A percentile compares a stretch with the other conserved stretches of the same genome.
phyloP scores from a whole-genome alignment of 2,113 vertebrate genomes.

The Galbula dea region DNA sequence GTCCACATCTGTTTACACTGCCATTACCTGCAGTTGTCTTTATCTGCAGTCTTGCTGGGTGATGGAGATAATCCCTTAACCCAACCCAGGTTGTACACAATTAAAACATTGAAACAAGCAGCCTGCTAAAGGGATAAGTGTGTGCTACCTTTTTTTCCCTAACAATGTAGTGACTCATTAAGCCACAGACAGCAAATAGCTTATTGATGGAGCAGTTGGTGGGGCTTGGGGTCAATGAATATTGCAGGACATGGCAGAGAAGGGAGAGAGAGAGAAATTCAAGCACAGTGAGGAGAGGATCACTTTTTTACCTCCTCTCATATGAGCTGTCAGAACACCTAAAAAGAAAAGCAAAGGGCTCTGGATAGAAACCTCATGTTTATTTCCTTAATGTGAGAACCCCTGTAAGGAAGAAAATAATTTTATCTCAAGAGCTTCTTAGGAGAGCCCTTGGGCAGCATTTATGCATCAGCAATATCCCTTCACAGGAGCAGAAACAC shows the following conservation, averaged over 20 bases:
- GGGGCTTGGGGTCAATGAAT: not conserved
- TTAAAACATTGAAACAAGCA: not conserved
- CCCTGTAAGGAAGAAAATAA: not conserved
- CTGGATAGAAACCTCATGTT: not conserved
- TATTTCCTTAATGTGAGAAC: not conserved
- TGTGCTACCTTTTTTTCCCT: not conserved
- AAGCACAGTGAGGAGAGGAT: not conserved
- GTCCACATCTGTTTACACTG: too few relatives aligned
- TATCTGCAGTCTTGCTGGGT: too few relatives aligned
- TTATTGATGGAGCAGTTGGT: not conserved
- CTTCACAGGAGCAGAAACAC: not conserved
- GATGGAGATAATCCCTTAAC: too few relatives aligned
- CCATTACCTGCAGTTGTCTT: too few relatives aligned
- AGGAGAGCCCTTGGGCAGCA: not conserved
- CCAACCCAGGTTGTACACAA: not conserved
- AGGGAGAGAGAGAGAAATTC: not conserved
- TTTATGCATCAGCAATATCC: not conserved
- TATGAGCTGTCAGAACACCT: not conserved
- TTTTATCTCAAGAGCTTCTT: not conserved
- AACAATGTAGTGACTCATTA: not conserved
- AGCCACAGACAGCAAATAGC: not conserved
- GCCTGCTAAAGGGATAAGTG: not conserved
- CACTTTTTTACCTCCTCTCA: not conserved
- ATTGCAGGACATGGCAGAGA: not conserved
- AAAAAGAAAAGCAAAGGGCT: not conserved